phyloP scores from a whole-genome alignment of 2,797 vertebrate genomes.

The Catamblyrhynchus diadema region DNA sequence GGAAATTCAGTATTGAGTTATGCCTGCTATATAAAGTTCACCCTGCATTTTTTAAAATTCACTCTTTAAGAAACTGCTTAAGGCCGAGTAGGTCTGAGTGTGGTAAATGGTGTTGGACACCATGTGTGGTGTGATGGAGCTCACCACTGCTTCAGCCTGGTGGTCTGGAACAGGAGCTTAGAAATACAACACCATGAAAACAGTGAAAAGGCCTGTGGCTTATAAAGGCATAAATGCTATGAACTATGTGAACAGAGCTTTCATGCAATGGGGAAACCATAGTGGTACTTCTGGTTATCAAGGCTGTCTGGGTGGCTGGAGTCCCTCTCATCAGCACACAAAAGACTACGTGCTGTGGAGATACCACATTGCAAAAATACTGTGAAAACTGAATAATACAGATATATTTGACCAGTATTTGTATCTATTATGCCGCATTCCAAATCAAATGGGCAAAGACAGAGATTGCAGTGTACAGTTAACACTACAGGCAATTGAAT shows the following conservation, averaged over 20 bases:
- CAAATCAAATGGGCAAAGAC: not conserved
- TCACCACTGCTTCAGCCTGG: not conserved
- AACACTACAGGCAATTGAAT: not conserved
- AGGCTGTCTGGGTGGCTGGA: not conserved
- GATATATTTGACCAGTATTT: not conserved
- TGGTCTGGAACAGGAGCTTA: not conserved
- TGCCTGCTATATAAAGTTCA: not conserved
- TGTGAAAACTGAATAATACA: not conserved
- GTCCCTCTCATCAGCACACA: not conserved
- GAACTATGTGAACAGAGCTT: not conserved
- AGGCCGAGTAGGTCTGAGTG: not conserved
- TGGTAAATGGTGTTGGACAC: accelerated
- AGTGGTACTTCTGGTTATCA: not conserved
- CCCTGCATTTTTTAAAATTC: not conserved
- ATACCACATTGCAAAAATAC: not conserved
- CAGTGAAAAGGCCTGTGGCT: not conserved
- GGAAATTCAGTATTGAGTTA: not conserved
- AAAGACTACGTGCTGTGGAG: not conserved
- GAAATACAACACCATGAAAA: not conserved
- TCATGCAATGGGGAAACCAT: not conserved
- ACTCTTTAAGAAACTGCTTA: not conserved
- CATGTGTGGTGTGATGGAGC: not conserved
- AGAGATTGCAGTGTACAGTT: not conserved
- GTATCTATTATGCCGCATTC: not conserved
- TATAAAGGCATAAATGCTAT: not conserved